Evolutionary conservation across 1,140 invertebrate species (phyloP), one percentile per base, ranked within the genome.

Genomic region (Microplitis demolitor): DNA sequence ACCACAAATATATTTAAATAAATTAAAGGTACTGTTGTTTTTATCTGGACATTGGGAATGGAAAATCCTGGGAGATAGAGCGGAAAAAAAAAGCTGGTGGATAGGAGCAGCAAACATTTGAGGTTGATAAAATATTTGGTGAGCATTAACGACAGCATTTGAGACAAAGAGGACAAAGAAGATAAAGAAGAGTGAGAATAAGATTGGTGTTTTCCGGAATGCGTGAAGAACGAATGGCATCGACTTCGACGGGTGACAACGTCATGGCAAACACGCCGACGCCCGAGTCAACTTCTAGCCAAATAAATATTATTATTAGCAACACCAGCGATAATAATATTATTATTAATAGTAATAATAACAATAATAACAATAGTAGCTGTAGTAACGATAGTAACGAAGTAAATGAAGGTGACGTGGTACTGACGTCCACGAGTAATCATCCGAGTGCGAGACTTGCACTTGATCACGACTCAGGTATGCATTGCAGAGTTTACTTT

Each of bases 201-300:
- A 24, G 24, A 34, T 39, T 53, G 69, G 66, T 73, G 69, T 72
- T 75, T 78, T 70, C 75, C 72, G 80, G 68, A 76, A 85, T 81
- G 79, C 81, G 81, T 78, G 78, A 85, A 77, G 79, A 75, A 77
- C 80, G 80, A 83, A 85, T 86, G 84, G 79, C 78, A 81, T 76
- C 80, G 68, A 75, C 79, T 64, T 76, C 81, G 67, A 75, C 79
- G 64, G 66, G 74, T 33, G 72, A 71, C 67, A 69, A 75, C 74
- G 78, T 72, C 67, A 63, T 56, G 51, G 61, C 79, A 66, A 75
- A 63, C 69, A 78, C 67, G 63, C 71, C 74, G 73, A 76, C 80
- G 74, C 74, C 77, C 35, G 62, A 58, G 56, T 60, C n/a, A 60
- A 33, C 70, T 45, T 66, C 50, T 14, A 54, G 33, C 50, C 51